phyloP scores from a whole-genome alignment of 1,140 invertebrate species.

The Lepidurus couesii region DNA sequence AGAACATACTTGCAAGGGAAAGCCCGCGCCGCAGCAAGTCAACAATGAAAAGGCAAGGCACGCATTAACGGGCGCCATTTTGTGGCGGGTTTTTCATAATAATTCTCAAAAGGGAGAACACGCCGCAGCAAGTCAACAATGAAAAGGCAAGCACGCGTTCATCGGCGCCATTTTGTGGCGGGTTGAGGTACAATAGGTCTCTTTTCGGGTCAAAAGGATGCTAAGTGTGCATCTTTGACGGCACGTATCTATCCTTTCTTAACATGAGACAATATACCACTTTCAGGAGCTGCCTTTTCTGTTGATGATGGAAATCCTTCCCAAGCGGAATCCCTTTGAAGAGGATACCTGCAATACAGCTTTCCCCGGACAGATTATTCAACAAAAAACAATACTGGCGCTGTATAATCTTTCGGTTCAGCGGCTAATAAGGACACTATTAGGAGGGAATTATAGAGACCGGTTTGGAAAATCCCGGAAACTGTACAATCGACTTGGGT shows the following conservation, averaged over 20 bases:
- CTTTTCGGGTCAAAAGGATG: background rate
- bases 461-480: background rate
- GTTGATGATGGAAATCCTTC: background rate
- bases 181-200: background rate
- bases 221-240: background rate
- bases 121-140: background rate
- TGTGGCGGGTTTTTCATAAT: too few relatives aligned
- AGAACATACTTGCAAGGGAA: too few relatives aligned
- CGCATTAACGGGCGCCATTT: too few relatives aligned
- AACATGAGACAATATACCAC: background rate
- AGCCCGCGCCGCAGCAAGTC: too few relatives aligned
- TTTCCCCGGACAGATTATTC: background rate
- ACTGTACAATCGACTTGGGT: background rate
- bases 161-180: constrained; percentile 9
- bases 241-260: background rate
- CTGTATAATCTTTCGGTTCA: background rate
- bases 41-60: too few relatives aligned
- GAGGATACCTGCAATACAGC: background rate
- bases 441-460: background rate
- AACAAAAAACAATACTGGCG: background rate
- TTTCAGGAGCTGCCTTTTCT: background rate
- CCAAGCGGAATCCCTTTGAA: background rate
- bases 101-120: too few relatives aligned
- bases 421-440: constrained; percentile 10
- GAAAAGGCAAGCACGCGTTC: background rate